phyloP scores from a whole-genome alignment of 2,113 vertebrate genomes.

The Neotoma lepida region DNA sequence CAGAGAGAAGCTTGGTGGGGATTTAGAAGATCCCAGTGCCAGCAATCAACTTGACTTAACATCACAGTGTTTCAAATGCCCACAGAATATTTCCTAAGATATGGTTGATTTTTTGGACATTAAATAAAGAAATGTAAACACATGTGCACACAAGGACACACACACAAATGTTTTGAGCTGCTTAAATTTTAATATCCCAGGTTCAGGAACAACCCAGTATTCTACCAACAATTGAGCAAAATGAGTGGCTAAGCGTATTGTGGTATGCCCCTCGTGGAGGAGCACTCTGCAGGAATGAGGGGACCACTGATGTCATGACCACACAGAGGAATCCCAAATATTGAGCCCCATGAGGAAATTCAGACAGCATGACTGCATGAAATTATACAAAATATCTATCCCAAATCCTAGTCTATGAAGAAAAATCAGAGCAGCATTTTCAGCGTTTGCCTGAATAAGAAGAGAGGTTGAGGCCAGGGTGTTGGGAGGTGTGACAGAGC shows the following conservation, averaged over 20 bases:
- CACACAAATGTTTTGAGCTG: background rate
- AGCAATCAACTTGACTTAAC: background rate
- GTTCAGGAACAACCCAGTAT: background rate
- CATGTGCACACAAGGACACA: background rate
- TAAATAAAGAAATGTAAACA: background rate
- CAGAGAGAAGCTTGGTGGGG: background rate
- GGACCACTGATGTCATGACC: rapidly evolving
- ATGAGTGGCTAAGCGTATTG: rapidly evolving
- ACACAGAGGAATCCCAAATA: background rate
- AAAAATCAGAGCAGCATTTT: background rate
- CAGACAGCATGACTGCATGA: too few species aligned
- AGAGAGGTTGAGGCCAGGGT: too few species aligned
- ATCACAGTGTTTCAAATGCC: too few species aligned
- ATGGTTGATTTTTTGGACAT: background rate
- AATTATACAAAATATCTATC: too few species aligned
- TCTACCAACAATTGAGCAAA: too few species aligned
- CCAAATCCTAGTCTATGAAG: too few species aligned
- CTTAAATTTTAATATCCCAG: background rate
- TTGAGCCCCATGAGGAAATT: background rate
- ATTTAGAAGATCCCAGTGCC: background rate
- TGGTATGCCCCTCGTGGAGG: background rate
- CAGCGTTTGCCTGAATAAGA: background rate
- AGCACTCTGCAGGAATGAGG: too few species aligned
- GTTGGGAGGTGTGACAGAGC: background rate
- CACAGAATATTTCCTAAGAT: background rate